Evolutionary conservation across 2,888 invertebrate species (phyloP).

Genomic region (Tetragonula carbonaria): DNA sequence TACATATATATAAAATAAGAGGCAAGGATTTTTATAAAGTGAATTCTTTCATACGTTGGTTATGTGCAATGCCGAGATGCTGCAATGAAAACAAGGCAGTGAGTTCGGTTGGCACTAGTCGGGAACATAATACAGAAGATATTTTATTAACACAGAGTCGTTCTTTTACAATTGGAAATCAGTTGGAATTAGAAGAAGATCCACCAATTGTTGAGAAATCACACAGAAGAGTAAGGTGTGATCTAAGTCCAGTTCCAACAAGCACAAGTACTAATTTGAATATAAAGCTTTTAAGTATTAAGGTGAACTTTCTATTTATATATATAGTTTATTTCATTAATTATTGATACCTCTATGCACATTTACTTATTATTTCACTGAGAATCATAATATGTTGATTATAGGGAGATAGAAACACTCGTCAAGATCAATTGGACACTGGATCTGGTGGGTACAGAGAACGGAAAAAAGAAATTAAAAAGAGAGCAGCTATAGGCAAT

Average conservation of each 20-base stretch:
- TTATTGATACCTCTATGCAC: neutral
- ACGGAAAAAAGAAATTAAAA: conserved; percentile 80
- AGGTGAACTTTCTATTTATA: conserved; percentile 74
- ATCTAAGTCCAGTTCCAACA: conserved; percentile 82
- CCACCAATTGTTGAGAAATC: conserved; percentile 79
- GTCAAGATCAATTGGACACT: conserved; percentile 79
- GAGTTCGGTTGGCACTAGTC: conserved; percentile 81
- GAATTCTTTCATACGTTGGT: conserved; percentile 67
- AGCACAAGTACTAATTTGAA: conserved; percentile 78
- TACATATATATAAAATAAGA: conserved; percentile 28
- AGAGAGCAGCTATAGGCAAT: conserved; percentile 84
- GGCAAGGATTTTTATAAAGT: conserved; percentile 60
- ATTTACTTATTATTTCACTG: neutral
- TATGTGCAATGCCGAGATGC: conserved; percentile 84
- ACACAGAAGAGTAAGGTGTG: conserved; percentile 81
- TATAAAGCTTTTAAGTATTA: conserved; percentile 80
- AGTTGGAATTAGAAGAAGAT: conserved; percentile 78
- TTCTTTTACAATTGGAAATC: conserved; percentile 77
- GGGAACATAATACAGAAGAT: conserved; percentile 76
- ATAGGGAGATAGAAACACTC: conserved; percentile 78
- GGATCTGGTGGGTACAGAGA: conserved; percentile 77
- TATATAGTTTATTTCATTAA: neutral
- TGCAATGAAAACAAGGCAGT: conserved; percentile 83
- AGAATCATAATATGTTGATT: conserved; percentile 32
- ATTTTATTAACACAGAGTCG: conserved; percentile 77